These are phyloP conservation scores for Carterocephalus palaemon DNA, from an alignment of 2,888 invertebrate genomes.

Conservation along the genomic window DNA sequence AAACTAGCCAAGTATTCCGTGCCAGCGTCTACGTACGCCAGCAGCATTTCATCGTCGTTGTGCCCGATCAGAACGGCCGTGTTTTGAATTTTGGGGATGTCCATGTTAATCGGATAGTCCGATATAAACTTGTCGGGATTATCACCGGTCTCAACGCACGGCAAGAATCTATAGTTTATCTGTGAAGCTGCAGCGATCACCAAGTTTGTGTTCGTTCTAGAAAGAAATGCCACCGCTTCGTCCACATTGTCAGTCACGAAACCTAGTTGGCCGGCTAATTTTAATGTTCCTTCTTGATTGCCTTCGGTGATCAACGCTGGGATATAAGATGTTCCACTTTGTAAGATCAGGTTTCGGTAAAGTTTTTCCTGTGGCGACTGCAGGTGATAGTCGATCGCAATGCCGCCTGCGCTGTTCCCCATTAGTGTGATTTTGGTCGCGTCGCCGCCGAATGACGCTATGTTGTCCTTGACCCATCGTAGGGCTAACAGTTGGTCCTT, in stretches of 20 bases:
- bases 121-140: conserved; percentile 37
- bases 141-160: conserved; percentile 32
- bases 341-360: conserved; percentile 38
- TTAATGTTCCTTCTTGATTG: conserved; percentile 31
- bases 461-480: conserved; percentile 43
- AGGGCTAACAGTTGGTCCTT: conserved; percentile 42
- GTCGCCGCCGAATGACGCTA: conserved; percentile 41
- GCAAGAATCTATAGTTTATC: conserved; percentile 24
- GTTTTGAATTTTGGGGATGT: conserved; percentile 41
- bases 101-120: conserved; percentile 39
- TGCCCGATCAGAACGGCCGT: conserved; percentile 52
- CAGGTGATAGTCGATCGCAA: conserved; percentile 37
- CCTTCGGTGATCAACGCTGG: conserved; percentile 31
- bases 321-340: conserved; percentile 38
- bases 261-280: conserved; percentile 39
- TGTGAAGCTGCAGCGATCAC: conserved; percentile 31
- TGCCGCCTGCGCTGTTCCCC: conserved; percentile 43
- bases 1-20: conserved; percentile 30
- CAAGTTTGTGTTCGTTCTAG: conserved; percentile 21
- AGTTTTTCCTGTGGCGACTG: conserved; percentile 35
- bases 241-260: conserved; percentile 34
- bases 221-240: conserved; percentile 37
- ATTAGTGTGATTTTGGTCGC: conserved; percentile 37
- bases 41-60: conserved; percentile 43
- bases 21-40: conserved; percentile 26